These are phyloP conservation scores for Eupleurogrammus muticus DNA, from an alignment of 2,797 vertebrate species.

Conservation along the genomic window DNA sequence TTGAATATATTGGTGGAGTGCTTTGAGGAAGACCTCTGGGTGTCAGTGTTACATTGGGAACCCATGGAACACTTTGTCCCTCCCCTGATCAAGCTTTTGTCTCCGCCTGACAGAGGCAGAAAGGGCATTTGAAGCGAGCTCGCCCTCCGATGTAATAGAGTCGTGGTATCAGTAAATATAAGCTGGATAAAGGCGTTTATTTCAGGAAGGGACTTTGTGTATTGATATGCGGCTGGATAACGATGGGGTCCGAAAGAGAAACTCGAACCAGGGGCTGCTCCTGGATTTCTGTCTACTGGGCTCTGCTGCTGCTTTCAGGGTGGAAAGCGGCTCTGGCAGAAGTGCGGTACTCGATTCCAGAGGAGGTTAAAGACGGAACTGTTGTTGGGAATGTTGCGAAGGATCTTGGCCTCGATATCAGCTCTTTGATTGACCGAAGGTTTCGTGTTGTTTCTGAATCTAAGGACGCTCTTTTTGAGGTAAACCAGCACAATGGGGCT, in stretches of 20 bases:
- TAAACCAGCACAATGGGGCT: slow-evolving; percentile 82
- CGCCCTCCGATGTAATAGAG: rapidly evolving
- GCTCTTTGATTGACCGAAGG: slow-evolving; percentile 65
- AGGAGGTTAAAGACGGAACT: slow-evolving; percentile 81
- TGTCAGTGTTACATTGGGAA: slow-evolving; percentile 64
- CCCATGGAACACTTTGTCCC: neutral
- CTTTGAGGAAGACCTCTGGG: slow-evolving; percentile 38
- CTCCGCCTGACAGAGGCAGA: neutral
- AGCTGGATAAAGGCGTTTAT: neutral
- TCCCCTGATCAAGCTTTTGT: slow-evolving; percentile 53
- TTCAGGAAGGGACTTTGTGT: neutral
- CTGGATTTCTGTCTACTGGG: slow-evolving; percentile 26
- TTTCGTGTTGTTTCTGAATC: slow-evolving; percentile 79
- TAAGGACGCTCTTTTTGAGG: slow-evolving; percentile 74
- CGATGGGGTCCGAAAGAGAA: slow-evolving; percentile 40
- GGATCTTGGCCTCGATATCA: slow-evolving; percentile 83
- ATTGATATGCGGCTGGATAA: neutral
- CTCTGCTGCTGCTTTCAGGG: slow-evolving; percentile 24
- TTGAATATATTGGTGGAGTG: neutral
- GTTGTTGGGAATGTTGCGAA: slow-evolving; percentile 83
- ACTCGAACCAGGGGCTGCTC: slow-evolving; percentile 1
- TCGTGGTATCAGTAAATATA: neutral
- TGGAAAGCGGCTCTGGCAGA: slow-evolving; percentile 62
- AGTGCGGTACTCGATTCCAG: slow-evolving; percentile 82
- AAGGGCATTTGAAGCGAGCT: neutral